phyloP scores from a whole-genome alignment of 2,888 invertebrate genomes.

The Calliphora vomitoria region DNA sequence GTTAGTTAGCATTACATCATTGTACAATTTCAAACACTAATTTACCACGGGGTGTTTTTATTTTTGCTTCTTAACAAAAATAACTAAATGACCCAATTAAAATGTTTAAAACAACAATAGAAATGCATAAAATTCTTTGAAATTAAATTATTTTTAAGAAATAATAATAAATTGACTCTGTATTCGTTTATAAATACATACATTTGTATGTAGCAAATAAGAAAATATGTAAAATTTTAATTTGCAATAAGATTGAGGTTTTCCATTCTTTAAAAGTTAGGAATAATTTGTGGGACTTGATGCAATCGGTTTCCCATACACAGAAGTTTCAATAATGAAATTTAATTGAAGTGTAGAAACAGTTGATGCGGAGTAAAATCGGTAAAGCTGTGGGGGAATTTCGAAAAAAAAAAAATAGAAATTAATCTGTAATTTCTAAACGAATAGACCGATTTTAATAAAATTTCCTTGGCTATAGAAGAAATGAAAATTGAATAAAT shows the following conservation, averaged over 20 bases:
- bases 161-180: not conserved
- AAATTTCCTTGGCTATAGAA: too few species aligned
- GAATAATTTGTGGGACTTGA: too few species aligned
- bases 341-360: too few species aligned
- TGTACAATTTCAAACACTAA: constrained; percentile 29
- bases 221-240: not conserved
- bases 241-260: not conserved
- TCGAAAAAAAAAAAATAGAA: too few species aligned
- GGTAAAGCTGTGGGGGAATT: too few species aligned
- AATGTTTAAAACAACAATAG: constrained; percentile 19
- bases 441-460: too few species aligned
- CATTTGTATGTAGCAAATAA: not conserved
- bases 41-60: constrained; percentile 5
- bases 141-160: not conserved
- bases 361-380: too few species aligned
- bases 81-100: constrained; percentile 46
- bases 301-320: too few species aligned
- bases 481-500: too few species aligned
- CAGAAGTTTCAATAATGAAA: too few species aligned
- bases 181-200: not conserved
- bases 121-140: not conserved
- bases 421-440: too few species aligned
- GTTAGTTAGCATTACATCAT: constrained; percentile 49
- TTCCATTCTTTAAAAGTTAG: too few species aligned
- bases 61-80: not conserved